Evolutionary conservation across 2,888 invertebrate genomes (phyloP), one percentile per base, ranked within the genome.

Genomic region (Clepsis dumicolana): DNA sequence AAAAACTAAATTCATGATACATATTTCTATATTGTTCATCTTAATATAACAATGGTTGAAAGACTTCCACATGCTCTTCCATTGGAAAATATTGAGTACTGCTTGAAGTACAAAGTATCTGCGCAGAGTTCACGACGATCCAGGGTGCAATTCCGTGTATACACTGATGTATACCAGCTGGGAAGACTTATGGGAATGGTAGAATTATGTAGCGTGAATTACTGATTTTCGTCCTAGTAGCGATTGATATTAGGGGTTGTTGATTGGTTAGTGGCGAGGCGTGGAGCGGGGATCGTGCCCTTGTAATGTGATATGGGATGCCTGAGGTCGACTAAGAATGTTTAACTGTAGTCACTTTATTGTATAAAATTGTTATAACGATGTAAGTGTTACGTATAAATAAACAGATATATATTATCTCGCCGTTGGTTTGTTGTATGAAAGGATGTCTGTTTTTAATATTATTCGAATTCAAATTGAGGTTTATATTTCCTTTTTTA

Each of bases 381-480:
- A 71, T 78, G 67, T 91, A 91, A 90, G 89, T 91, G 91, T 92
- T 91, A 88, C 86, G 86, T 85, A 86, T 89, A 88, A 85, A 87
- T 87, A 84, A 78, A 83, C 78, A 60, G 68, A 72, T 71, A 70
- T 84, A 79, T 85, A 89, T 87, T 86, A 82, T 86, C 82, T 81
- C 79, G 80, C 85, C 77, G 84, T 88, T 88, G 84, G 83, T 82
- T 81, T 83, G 81, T 84, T 80, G 78, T 75, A 77, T 76, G 75
- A 73, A 63, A 80, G 76, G 76, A 82, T 83, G 81, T 78, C 83
- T 88, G 88, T 92, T 93, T 91, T 91, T 93, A 91, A 91, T 92
- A 88, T 92, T 91, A 92, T 92, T 87, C 80, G 78, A 84, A 86
- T 80, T 83, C 82, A 77, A 76, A 77, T 81, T 80, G 81, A 80